These are phyloP conservation scores for Strigops habroptila DNA, from an alignment of 2,113 vertebrate genomes.

Conservation along the genomic window DNA sequence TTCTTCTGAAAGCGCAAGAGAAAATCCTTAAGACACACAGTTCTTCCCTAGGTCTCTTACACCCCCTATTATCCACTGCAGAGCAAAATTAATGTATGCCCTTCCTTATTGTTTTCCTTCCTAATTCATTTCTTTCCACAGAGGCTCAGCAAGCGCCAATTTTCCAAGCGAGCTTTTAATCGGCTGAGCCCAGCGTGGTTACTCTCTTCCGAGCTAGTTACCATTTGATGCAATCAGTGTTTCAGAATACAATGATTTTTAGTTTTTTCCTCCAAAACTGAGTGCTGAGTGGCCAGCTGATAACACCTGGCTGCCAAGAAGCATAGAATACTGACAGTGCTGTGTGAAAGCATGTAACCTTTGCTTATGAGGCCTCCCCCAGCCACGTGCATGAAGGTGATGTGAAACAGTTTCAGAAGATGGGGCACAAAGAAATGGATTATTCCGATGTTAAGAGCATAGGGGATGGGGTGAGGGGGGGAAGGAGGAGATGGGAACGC, in stretches of 20 bases:
- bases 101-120: conserved; percentile 44
- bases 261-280: accelerated
- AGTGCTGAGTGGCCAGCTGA: not conserved
- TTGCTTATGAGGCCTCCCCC: not conserved
- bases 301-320: not conserved
- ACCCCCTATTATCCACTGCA: not conserved
- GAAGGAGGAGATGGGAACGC: not conserved
- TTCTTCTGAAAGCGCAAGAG: not conserved
- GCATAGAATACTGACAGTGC: not conserved
- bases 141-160: conserved; percentile 32
- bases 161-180: conserved; percentile 55
- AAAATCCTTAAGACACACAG: not conserved
- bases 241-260: not conserved
- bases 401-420: not conserved
- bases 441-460: not conserved
- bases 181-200: not conserved
- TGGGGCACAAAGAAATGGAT: not conserved
- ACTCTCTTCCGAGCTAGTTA: conserved; percentile 10
- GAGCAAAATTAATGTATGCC: conserved; percentile 21
- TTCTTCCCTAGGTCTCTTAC: conserved; percentile 4
- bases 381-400: not conserved
- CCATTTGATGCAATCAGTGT: conserved; percentile 47
- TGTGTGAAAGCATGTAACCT: not conserved
- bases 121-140: conserved; percentile 47
- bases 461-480: not conserved